A percentile compares a stretch with the other conserved stretches of the same genome.
phyloP scores from a whole-genome alignment of 92 coral and sea anemone species.

The Porites evermanni region DNA sequence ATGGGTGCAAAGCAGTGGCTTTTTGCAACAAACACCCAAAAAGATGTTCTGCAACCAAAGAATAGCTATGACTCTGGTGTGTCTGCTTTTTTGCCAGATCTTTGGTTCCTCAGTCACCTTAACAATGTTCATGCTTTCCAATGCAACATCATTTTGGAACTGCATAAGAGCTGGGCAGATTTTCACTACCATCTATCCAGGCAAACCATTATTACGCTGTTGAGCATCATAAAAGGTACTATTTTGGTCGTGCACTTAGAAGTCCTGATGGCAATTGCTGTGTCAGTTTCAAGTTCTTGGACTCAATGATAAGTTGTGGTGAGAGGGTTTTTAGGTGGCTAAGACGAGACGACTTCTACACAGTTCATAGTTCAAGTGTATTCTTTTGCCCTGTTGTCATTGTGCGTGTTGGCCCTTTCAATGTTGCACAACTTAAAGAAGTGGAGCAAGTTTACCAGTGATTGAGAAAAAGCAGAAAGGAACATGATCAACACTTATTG shows the following conservation, averaged over 20 bases:
- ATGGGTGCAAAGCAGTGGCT: conserved; percentile 47
- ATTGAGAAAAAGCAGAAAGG: conserved; percentile 47
- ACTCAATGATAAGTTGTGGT: conserved; percentile 22
- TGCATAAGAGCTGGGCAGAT: conserved; percentile 25
- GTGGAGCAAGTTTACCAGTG: conserved; percentile 42
- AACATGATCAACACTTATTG: neutral
- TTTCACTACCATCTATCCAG: neutral
- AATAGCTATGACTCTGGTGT: conserved; percentile 71
- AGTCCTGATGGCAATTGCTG: neutral
- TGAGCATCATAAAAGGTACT: conserved; percentile 43
- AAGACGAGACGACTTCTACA: conserved; percentile 47
- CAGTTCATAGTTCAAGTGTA: conserved; percentile 38
- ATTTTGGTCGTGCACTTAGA: conserved; percentile 51
- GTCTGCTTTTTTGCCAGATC: conserved; percentile 48
- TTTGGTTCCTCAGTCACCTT: conserved; percentile 24
- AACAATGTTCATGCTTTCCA: conserved; percentile 11
- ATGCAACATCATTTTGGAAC: conserved; percentile 15
- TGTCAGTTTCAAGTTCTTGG: conserved; percentile 54
- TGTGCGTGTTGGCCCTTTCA: conserved; percentile 62
- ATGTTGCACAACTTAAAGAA: conserved; percentile 43
- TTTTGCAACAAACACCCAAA: conserved; percentile 26
- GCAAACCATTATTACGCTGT: conserved; percentile 46
- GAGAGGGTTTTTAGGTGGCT: conserved; percentile 54
- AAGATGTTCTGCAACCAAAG: conserved; percentile 55
- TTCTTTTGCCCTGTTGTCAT: conserved; percentile 63